Percentiles rank a stretch among this genome's conserved stretches.
phyloP scores from a whole-genome alignment of 2,888 invertebrate genomes.

The Metellina segmentata region DNA sequence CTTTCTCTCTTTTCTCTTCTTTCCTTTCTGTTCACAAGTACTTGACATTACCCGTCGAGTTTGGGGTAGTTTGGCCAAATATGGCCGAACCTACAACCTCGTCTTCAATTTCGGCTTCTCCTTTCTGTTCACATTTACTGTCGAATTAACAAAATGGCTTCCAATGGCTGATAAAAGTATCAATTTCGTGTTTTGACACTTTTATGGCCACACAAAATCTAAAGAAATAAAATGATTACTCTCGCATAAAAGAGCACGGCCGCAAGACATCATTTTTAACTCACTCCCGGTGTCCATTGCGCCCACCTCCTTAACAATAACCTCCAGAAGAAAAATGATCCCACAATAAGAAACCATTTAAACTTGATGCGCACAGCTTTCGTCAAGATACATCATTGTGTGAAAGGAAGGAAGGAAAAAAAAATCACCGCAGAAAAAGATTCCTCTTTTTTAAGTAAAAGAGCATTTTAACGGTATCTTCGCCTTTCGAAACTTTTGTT shows the following conservation, averaged over 20 bases:
- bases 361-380: constrained; percentile 27
- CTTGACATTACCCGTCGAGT: no score
- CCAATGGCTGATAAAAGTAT: not conserved
- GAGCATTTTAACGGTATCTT: constrained; percentile 38
- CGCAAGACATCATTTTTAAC: not conserved
- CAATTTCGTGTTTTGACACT: not conserved
- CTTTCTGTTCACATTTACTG: no score
- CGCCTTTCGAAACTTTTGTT: constrained; percentile 9
- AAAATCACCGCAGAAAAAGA: not conserved
- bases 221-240: not conserved
- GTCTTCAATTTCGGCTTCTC: no score
- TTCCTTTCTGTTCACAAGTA: no score
- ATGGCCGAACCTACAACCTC: no score
- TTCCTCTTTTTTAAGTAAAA: not conserved
- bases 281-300: not conserved
- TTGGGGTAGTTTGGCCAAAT: no score
- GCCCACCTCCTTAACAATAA: not conserved
- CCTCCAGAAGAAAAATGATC: constrained; percentile 38
- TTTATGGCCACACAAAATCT: not conserved
- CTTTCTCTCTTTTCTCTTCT: no score
- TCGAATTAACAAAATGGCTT: no score
- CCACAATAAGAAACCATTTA: constrained; percentile 56
- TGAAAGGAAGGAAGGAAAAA: not conserved
- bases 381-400: constrained; percentile 31
- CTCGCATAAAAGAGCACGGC: not conserved